A percentile compares a stretch with the other conserved stretches of the same genome.
These are phyloP conservation scores for Bugulina stolonifera DNA, from an alignment of 2,888 invertebrate genomes.

Conservation along the genomic window DNA sequence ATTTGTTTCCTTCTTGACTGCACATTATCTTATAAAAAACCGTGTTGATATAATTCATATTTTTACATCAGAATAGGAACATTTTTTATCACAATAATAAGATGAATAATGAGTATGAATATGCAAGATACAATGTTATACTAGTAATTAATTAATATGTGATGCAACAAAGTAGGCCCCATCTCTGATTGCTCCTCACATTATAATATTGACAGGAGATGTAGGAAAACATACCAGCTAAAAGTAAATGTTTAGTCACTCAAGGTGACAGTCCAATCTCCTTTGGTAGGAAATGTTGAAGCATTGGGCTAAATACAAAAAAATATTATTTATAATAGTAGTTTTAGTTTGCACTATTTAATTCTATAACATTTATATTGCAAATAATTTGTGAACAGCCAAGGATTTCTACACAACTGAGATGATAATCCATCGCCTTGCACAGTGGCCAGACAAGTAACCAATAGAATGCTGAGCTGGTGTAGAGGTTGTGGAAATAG, in stretches of 20 bases:
- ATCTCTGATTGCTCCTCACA: background rate
- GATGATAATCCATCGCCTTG: too few relatives aligned
- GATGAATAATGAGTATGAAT: background rate
- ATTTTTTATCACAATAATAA: conserved; percentile 22
- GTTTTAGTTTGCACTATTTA: too few relatives aligned
- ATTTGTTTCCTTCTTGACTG: background rate
- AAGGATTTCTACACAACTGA: too few relatives aligned
- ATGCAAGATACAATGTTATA: background rate
- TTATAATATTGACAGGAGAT: background rate
- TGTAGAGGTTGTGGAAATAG: too few relatives aligned
- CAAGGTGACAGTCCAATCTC: background rate
- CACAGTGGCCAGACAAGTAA: too few relatives aligned
- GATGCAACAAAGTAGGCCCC: background rate
- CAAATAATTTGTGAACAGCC: too few relatives aligned
- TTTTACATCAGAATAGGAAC: background rate
- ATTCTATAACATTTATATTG: too few relatives aligned
- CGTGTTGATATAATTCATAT: background rate
- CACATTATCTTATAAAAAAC: background rate
- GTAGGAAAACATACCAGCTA: too few relatives aligned
- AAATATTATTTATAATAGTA: too few relatives aligned
- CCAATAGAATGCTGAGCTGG: too few relatives aligned
- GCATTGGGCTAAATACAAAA: background rate
- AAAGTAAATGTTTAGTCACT: background rate
- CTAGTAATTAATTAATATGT: background rate
- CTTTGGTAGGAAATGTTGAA: background rate